Evolutionary conservation across 2,113 vertebrate species (phyloP).

Genomic region (Cheirogaleus medius): DNA sequence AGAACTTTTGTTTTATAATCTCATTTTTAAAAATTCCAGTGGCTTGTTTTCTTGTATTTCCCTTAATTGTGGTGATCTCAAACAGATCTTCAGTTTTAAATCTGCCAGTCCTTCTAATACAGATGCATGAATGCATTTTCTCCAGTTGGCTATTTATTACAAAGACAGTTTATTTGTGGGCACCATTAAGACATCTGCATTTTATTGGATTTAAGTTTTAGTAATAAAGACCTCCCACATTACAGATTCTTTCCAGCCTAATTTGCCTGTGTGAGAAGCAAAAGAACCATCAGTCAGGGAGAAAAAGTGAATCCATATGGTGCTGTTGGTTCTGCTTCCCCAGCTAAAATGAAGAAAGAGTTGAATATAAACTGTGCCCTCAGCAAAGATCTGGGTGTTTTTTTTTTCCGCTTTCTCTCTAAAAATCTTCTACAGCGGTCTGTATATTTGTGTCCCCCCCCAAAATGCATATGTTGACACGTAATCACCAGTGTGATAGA

Average conservation of each 20-base stretch:
- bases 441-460: background rate
- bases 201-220: conserved; percentile 80
- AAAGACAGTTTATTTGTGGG: conserved; percentile 74
- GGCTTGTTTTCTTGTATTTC: conserved; percentile 76
- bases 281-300: conserved; percentile 62
- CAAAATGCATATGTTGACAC: background rate
- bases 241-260: conserved; percentile 75
- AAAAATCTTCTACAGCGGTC: background rate
- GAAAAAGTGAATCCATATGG: conserved; percentile 76
- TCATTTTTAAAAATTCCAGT: conserved; percentile 71
- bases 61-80: conserved; percentile 70
- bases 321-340: conserved; percentile 45
- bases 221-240: conserved; percentile 79
- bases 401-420: background rate
- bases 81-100: conserved; percentile 70
- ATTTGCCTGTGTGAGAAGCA: conserved; percentile 77
- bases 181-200: conserved; percentile 74
- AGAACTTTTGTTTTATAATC: conserved; percentile 67
- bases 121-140: conserved; percentile 73
- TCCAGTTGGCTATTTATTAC: conserved; percentile 74
- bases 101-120: conserved; percentile 61
- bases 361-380: background rate
- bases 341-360: conserved; percentile 35
- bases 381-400: background rate
- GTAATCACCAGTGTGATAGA: background rate